These are phyloP conservation scores for Papilio helenus DNA, from an alignment of 1,140 invertebrate genomes.

Conservation along the genomic window DNA sequence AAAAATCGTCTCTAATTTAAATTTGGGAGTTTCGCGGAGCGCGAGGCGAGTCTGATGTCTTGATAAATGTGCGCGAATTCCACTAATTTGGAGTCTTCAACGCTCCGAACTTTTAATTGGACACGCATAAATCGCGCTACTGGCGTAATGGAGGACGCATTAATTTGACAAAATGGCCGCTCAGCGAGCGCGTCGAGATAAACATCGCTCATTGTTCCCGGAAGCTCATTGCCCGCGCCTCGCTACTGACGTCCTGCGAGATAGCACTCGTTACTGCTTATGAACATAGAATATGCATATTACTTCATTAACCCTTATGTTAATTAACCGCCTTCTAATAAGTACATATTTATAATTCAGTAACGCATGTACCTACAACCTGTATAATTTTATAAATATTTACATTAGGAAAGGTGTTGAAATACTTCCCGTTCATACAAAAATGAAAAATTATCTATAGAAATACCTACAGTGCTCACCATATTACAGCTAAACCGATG, in stretches of 20 bases:
- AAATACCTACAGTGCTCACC: no score
- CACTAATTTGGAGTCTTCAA: conserved; percentile 80
- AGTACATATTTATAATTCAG: background rate
- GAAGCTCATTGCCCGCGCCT: conserved; percentile 43
- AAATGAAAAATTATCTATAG: no score
- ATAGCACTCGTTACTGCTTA: background rate
- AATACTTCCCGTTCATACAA: no score
- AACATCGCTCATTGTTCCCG: conserved; percentile 76
- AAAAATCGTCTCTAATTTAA: conserved; percentile 84
- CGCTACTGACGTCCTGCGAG: background rate
- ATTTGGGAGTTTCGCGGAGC: conserved; percentile 81
- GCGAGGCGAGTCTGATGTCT: conserved; percentile 80
- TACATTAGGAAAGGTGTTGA: background rate
- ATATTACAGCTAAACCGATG: no score
- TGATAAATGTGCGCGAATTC: conserved; percentile 81
- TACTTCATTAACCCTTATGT: background rate
- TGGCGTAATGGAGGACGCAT: conserved; percentile 70
- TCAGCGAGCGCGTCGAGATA: conserved; percentile 67
- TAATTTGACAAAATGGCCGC: conserved; percentile 77
- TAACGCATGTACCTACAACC: background rate
- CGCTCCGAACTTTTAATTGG: conserved; percentile 80
- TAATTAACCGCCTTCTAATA: background rate
- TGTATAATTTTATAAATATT: background rate
- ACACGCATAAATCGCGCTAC: conserved; percentile 71
- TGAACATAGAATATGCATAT: background rate